phyloP scores from a whole-genome alignment of 1,140 invertebrate genomes.

The Apolygus lucorum region DNA sequence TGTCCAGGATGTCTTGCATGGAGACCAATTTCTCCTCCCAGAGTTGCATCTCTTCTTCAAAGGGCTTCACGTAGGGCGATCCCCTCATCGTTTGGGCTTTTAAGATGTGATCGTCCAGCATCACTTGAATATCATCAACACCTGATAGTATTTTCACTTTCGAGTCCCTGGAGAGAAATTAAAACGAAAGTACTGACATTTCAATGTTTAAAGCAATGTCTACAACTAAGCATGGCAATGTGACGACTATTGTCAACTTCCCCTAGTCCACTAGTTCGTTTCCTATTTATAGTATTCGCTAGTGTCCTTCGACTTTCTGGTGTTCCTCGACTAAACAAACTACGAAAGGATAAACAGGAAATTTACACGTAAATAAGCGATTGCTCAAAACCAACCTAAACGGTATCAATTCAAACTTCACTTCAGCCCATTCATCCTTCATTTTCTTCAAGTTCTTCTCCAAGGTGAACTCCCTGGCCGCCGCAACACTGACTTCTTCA shows the following conservation, averaged over 20 bases:
- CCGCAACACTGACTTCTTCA: slow-evolving; percentile 77
- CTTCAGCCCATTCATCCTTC: slow-evolving; percentile 79
- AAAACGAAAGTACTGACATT: slow-evolving; percentile 2
- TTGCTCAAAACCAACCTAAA: slow-evolving; percentile 51
- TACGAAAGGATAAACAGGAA: no score
- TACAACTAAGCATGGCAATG: no score
- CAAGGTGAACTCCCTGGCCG: slow-evolving; percentile 80
- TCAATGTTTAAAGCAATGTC: no score
- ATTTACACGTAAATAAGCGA: no score
- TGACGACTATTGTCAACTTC: not conserved
- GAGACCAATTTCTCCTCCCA: slow-evolving; percentile 87
- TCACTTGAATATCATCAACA: slow-evolving; percentile 85
- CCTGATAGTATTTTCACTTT: slow-evolving; percentile 77
- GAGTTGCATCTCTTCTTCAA: slow-evolving; percentile 74
- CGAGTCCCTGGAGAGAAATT: slow-evolving; percentile 41
- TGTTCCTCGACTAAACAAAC: no score
- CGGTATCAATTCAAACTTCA: slow-evolving; percentile 65
- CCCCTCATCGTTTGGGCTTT: slow-evolving; percentile 94
- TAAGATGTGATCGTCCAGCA: slow-evolving; percentile 91
- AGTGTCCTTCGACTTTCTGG: no score
- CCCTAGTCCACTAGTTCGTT: no score
- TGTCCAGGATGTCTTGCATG: slow-evolving; percentile 91
- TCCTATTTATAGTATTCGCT: no score
- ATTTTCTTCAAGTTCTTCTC: slow-evolving; percentile 80
- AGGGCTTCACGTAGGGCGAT: slow-evolving; percentile 87